A percentile compares a stretch with the other conserved stretches of the same genome.
Conservation (phyloP, 2,113 vertebrate genomes). For the Phrynosoma platyrhinos region DNA sequence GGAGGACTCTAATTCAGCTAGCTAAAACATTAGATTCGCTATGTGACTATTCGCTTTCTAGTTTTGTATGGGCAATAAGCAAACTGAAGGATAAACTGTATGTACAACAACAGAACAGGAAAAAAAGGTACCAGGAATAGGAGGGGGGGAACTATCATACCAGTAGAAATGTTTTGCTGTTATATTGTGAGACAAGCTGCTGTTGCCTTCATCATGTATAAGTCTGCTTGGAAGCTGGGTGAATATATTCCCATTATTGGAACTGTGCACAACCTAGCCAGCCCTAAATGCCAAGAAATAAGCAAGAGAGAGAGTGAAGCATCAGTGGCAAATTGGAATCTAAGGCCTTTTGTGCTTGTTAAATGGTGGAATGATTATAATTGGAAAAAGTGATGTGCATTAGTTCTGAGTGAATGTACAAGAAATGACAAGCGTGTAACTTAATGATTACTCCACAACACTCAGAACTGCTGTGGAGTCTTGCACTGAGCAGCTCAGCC, state of each 20-base stretch:
- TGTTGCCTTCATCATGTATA: constrained; percentile 65
- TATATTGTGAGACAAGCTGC: constrained; percentile 67
- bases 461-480: constrained; percentile 76
- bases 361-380: constrained; percentile 90
- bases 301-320: constrained; percentile 81
- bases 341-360: constrained; percentile 88
- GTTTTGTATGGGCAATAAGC: constrained; percentile 59
- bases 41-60: constrained; percentile 46
- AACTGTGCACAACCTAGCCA: constrained; percentile 74
- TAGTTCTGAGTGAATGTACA: constrained; percentile 89
- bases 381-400: constrained; percentile 89
- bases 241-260: constrained; percentile 69
- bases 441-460: constrained; percentile 86
- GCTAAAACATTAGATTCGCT: constrained; percentile 1
- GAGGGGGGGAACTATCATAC: constrained; percentile 61
- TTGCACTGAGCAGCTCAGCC: constrained; percentile 70
- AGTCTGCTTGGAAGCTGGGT: constrained; percentile 66
- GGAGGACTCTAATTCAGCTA: constrained; percentile 51
- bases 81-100: constrained; percentile 58
- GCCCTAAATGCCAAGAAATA: constrained; percentile 83
- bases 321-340: constrained; percentile 88
- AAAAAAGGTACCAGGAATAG: neutral
- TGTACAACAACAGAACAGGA: constrained; percentile 58
- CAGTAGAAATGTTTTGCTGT: constrained; percentile 65
- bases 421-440: constrained; percentile 89